A percentile compares a stretch with the other conserved stretches of the same genome.
Conservation (phyloP, 2,888 invertebrate genomes). For the Sicus ferrugineus region DNA sequence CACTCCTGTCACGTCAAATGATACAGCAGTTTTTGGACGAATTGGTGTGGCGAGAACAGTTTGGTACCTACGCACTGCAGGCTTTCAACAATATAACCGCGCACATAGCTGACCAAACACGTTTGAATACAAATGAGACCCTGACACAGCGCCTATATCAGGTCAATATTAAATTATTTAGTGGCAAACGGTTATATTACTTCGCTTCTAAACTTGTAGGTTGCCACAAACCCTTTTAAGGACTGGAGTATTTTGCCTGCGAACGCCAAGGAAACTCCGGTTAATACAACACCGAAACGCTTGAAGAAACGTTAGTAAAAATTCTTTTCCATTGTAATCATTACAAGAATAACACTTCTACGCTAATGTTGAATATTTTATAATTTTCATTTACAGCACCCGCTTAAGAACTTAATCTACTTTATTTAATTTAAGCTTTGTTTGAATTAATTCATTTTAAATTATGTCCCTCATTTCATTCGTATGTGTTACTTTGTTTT, state of each 20-base stretch:
- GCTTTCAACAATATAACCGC: slow-evolving; percentile 83
- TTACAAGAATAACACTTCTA: neutral
- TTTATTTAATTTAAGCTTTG: slow-evolving; percentile 21
- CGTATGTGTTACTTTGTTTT: slow-evolving; percentile 21
- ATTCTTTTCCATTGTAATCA: slow-evolving; percentile 3
- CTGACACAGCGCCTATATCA: slow-evolving; percentile 73
- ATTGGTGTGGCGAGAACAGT: slow-evolving; percentile 87
- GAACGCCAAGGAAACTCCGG: slow-evolving; percentile 57
- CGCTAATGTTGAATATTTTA: no score
- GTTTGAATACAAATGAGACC: slow-evolving; percentile 71
- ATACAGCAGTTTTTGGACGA: slow-evolving; percentile 92
- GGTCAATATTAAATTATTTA: slow-evolving; percentile 58
- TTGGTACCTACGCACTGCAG: slow-evolving; percentile 77
- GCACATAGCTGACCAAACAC: slow-evolving; percentile 83
- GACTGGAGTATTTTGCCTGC: slow-evolving; percentile 68
- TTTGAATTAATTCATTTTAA: slow-evolving; percentile 17
- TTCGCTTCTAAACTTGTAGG: slow-evolving; percentile 52
- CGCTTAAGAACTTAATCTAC: slow-evolving; percentile 6
- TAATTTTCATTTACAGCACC: slow-evolving; percentile 10
- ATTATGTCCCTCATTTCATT: slow-evolving; percentile 21
- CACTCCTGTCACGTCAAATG: slow-evolving; percentile 81
- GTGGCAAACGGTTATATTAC: slow-evolving; percentile 35
- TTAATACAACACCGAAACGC: slow-evolving; percentile 60
- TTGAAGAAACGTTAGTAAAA: slow-evolving; percentile 63
- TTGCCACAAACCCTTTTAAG: slow-evolving; percentile 73